Base-by-base conservation (phyloP, 2,113 vertebrate genomes). In the Serilophus lunatus region DNA sequence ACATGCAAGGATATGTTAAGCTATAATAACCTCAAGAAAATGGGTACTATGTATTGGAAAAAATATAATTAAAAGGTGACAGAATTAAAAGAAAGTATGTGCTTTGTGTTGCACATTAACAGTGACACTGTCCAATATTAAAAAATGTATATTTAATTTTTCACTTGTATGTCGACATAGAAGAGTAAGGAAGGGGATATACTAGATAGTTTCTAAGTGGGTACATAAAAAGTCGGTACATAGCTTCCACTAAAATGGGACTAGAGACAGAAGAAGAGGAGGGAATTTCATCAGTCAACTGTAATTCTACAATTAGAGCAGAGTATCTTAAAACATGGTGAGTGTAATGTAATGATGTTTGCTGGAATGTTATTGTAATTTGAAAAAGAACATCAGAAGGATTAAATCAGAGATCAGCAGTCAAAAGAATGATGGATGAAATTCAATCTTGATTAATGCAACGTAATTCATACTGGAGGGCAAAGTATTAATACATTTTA, bases 361-460 rank as follows among this genome's bases (percentile, higher is more conserved):
- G 47, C 49, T 51, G 63, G 28, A 64, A 24, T 78, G 25, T 49
- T 78, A 81, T 88, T 68, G 56, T 86, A 63, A 54, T 93, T 75
- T 77, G 71, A 90, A 82, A 75, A 88, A 75, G 78, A 66, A 16
- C 57, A 80, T 92, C 57, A 66, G 78, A 72, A 85, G 63, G 36
- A 78, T 95, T 94, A 94, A 71, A 88, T 94, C 60, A 82, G 56
- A 86, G 90, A 79, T 93, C 87, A 94, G n/a, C 72, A 92, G 85
- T 90, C 71, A 95, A 71, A 76, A 92, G 82, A 94, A 88, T 78
- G 85, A 86, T 94, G 57, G 85, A 88, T 97, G 85, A 96, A 96
- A 93, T 93, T 93, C 71, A 49, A 7, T 90, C 82, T 64, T 90
- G 68, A 96, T 94, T 90, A 92, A 86, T 90, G 90, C 76, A 75